Evolutionary conservation across 2,113 vertebrate species (phyloP).

Genomic region (Pteropus alecto): DNA sequence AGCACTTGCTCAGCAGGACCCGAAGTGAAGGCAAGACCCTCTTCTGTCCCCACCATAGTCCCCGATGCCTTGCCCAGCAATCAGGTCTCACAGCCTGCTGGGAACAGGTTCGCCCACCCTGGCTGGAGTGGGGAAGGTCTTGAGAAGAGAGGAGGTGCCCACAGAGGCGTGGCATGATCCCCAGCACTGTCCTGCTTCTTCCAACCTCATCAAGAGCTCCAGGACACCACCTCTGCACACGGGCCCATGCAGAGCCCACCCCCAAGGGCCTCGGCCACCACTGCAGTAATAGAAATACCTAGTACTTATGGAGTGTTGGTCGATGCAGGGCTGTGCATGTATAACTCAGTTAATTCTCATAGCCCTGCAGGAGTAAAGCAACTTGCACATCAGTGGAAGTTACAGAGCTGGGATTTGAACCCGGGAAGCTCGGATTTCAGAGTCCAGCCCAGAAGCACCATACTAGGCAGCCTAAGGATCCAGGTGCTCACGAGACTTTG

Average conservation of each 20-base stretch:
- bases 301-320: not conserved
- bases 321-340: not conserved
- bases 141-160: not conserved
- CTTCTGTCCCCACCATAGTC: not conserved
- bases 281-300: too few species aligned
- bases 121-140: not conserved
- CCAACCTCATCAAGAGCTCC: not conserved
- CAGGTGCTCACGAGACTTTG: not conserved
- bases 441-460: rapidly evolving
- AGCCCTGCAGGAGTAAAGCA: too few species aligned
- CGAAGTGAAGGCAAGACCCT: not conserved
- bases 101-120: not conserved
- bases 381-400: not conserved
- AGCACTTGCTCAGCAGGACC: not conserved
- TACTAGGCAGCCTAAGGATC: rapidly evolving
- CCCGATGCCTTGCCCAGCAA: not conserved
- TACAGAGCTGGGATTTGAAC: not conserved
- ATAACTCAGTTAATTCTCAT: not conserved
- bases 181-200: not conserved
- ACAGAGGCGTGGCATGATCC: not conserved
- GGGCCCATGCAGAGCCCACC: not conserved
- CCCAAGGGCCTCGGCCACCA: not conserved
- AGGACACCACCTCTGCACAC: too few species aligned
- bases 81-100: too few species aligned
- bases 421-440: not conserved